Evolutionary conservation across 2,113 vertebrate genomes (phyloP), one percentile per base, ranked within the genome.

Genomic region (Carassius auratus): DNA sequence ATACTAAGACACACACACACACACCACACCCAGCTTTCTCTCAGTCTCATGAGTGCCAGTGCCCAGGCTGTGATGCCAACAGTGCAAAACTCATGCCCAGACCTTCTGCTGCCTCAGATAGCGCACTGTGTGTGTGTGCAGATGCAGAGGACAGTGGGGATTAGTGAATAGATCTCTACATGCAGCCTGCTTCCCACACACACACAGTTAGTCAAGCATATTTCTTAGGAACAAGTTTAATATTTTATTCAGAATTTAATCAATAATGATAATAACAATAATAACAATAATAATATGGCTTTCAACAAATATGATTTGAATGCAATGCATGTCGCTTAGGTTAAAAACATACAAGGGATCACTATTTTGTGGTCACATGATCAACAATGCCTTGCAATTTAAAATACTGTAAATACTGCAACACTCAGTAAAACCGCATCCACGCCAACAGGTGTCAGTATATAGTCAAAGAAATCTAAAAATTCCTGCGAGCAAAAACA

Each of bases 1-100:
- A 85, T 55, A 89, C 84, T 91, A 90, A 90, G 91, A 92, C 84
- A 89, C 84, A 42, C 38, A 89, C 71, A 83, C 87, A 86, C 90
- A 89, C 85, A 90, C 71, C 84, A 91, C 86, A 83, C 87, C 89
- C 89, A 90, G 85, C 89, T 78, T 83, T 84, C 84, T 78, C 86
- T 73, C 78, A 76, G 88, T 82, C 73, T 86, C 57, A 82, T 85
- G 69, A 87, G 85, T 82, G 86, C 83, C 83, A 85, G 33, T 85
- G 85, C 73, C 64, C 76, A 71, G 66, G 74, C 85, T 81, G 57
- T 85, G 79, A 80, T 89, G 88, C 88, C 88, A 89, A 89, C 83
- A 42, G 78, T 68, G 85, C 83, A 86, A 86, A 85, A 87, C 88
- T 85, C 83, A 38, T 89, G 83, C 85, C 88, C 86, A 87, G 88